Evolutionary conservation across 2,888 invertebrate species (phyloP), one percentile per base, ranked within the genome.

Genomic region (Toxonevra muliebris): DNA sequence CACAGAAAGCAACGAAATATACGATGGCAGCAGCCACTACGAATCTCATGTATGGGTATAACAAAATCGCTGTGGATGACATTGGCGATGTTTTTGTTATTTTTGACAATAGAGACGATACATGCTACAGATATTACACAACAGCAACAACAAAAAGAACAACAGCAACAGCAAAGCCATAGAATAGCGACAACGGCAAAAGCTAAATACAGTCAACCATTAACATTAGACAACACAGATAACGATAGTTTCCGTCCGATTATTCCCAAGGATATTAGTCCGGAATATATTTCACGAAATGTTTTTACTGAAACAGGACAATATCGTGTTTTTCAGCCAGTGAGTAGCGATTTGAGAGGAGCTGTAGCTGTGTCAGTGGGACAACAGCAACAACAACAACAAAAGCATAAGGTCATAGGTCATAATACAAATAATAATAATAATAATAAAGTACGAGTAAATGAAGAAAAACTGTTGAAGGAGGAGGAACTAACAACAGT

Each of bases 301-400:
- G 76, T 84, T 3, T 84, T 83, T 65, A 83, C 82, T 5, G 76
- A 81, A 70, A 71, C 78, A 13, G 84, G 84, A 0, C 80, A 84
- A 66, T 84, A 82, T 71, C 79, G 80, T 10, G 78, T 83, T 5
- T 84, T 84, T 65, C 75, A 80, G 71, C 79, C 82, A 1, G 65
- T 76, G 19, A 76, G 82, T 9, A 79, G 78, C 62, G 83, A 83
- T 68, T 73, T 83, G 17, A 75, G 83, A 11, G 72, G 72, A 30
- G 67, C 75, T 0, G 63, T 75, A 17, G 70, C 76, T 50, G 64
- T 76, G 65, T 63, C 72, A 64, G 73, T 74, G 9, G 74, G 65
- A 53, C 71, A 73, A 19, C 59, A 65, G 15, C 55, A 50, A 45
- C n/a, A 45, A 64, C 2, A 12, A n/a, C 53, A 30, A 53, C 17